Percentiles rank a stretch among this genome's conserved stretches.
Conservation (phyloP, 2,888 invertebrate genomes). For the Mimachlamys varia region DNA sequence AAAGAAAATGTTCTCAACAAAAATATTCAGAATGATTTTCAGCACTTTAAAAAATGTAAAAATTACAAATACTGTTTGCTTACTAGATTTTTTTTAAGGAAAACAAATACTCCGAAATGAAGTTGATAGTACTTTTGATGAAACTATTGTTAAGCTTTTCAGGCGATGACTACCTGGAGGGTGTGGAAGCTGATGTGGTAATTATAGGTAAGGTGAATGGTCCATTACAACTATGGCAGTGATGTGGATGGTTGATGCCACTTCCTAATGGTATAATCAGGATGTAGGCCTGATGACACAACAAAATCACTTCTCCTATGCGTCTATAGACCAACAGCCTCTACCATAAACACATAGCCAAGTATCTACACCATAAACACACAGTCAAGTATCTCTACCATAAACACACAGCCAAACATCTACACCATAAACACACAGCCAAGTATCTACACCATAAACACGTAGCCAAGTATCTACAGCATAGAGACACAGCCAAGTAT, state of each 20-base stretch:
- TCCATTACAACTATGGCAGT: not conserved
- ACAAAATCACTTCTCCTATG: not conserved
- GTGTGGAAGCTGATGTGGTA: not conserved
- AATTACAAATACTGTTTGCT: too few species aligned
- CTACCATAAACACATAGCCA: not conserved
- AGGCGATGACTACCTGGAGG: not conserved
- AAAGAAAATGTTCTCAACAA: too few species aligned
- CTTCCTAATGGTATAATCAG: constrained; percentile 4
- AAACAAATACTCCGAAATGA: too few species aligned
- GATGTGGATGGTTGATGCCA: not conserved
- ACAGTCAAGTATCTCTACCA: too few species aligned
- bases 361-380: too few species aligned
- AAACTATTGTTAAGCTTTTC: not conserved
- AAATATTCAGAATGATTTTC: too few species aligned
- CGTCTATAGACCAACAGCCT: not conserved
- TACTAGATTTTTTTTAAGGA: too few species aligned
- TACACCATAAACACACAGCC: too few species aligned
- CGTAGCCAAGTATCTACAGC: too few species aligned
- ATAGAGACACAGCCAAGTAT: not conserved
- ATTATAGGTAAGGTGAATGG: not conserved
- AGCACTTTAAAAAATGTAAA: too few species aligned
- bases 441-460: too few species aligned
- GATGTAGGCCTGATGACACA: not conserved
- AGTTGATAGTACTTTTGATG: not conserved
- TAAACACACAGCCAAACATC: too few species aligned